phyloP scores from a whole-genome alignment of 2,113 vertebrate species.

The Eira barbara region DNA sequence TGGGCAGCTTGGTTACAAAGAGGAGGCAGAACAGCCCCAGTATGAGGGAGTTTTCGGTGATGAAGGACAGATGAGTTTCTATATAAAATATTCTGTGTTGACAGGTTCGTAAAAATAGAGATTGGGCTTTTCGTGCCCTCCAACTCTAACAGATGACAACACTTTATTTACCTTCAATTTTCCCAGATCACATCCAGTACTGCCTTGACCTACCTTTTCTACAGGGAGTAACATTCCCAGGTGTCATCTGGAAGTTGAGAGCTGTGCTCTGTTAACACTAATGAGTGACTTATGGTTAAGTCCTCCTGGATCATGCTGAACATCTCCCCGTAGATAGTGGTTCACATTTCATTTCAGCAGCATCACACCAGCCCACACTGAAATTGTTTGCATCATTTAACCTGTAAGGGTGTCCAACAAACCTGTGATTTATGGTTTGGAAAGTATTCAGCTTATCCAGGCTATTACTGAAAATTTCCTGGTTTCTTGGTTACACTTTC shows the following conservation, averaged over 20 bases:
- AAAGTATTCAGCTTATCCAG: neutral
- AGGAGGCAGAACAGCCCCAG: neutral
- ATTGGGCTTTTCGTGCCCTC: neutral
- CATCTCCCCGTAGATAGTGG: conserved; percentile 16
- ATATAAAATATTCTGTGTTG: neutral
- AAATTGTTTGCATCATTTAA: conserved; percentile 68
- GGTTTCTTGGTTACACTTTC: conserved; percentile 20
- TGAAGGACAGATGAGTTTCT: neutral
- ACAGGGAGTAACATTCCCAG: conserved; percentile 3
- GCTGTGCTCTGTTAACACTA: conserved; percentile 43
- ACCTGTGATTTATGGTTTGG: conserved; percentile 51
- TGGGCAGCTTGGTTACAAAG: neutral
- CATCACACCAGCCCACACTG: conserved; percentile 5
- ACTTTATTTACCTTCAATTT: conserved; percentile 1
- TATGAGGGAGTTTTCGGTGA: neutral
- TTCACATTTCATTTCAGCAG: conserved; percentile 57
- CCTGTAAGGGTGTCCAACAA: conserved; percentile 43
- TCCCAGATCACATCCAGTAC: neutral
- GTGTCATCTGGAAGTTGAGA: conserved; percentile 46
- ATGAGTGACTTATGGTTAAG: conserved; percentile 62
- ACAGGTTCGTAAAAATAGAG: conserved; percentile 2
- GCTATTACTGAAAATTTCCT: conserved; percentile 25
- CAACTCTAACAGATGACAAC: neutral
- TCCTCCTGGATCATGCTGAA: conserved; percentile 41
- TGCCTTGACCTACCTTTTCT: conserved; percentile 5